A percentile compares a stretch with the other conserved stretches of the same genome.
These are phyloP conservation scores for Meloidogyne hapla DNA, from an alignment of 1,140 invertebrate genomes.

Conservation along the genomic window DNA sequence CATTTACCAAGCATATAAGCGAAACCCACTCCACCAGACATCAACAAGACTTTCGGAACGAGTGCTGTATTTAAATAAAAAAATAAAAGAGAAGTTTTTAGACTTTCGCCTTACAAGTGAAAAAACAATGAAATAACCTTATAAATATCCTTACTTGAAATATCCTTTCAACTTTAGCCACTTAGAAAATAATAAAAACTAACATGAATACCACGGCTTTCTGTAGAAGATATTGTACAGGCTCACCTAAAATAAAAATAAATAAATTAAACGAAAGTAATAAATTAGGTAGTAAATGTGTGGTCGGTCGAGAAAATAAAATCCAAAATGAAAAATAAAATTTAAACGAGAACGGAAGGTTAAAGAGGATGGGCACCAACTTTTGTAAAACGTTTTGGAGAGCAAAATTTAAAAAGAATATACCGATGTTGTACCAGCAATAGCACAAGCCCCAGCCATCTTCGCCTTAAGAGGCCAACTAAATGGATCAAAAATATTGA, in stretches of 20 bases:
- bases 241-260: slow-evolving; percentile 9
- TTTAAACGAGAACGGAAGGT: no score
- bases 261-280: no score
- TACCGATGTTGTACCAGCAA: slow-evolving; percentile 33
- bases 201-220: slow-evolving; percentile 60
- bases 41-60: not conserved
- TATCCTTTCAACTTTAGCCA: no score
- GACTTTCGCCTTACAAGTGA: no score
- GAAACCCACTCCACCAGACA: not conserved
- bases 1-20: not conserved
- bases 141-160: no score
- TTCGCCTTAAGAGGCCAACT: slow-evolving; percentile 61
- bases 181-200: slow-evolving; percentile 22
- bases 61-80: not conserved
- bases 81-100: not conserved
- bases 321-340: no score
- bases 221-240: slow-evolving; percentile 47
- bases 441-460: slow-evolving; percentile 25
- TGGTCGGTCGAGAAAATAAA: no score
- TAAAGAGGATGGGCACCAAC: no score
- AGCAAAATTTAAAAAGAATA: not conserved
- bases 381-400: no score
- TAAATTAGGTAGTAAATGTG: no score
- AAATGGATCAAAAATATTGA: slow-evolving; percentile 53
- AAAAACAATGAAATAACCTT: not conserved